Evolutionary conservation across 2,888 invertebrate genomes (phyloP).

Genomic region (Cephus runcator): DNA sequence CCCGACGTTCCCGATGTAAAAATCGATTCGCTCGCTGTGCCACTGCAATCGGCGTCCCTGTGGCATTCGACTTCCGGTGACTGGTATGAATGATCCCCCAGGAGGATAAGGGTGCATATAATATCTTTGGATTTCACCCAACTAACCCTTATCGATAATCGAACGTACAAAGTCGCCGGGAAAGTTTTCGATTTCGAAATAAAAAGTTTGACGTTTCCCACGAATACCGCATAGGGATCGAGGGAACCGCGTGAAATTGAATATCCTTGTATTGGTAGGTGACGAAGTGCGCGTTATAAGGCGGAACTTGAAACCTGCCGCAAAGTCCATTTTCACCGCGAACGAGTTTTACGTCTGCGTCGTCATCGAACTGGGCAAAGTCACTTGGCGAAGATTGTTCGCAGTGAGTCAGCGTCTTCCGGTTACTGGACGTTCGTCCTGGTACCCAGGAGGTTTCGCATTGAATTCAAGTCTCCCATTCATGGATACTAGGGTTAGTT

Average conservation of each 20-base stretch:
- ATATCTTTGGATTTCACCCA: background rate
- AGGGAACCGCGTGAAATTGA: background rate
- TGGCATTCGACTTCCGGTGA: background rate
- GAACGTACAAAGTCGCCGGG: background rate
- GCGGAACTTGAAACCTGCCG: background rate
- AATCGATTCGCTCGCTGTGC: conserved; percentile 56
- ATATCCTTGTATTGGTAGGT: background rate
- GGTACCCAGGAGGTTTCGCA: background rate
- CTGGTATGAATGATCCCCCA: background rate
- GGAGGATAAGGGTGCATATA: background rate
- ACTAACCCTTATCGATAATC: no score
- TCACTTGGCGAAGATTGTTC: background rate
- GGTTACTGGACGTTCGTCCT: background rate
- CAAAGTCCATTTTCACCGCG: background rate
- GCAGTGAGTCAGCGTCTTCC: background rate
- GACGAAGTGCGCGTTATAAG: background rate
- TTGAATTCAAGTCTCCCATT: background rate
- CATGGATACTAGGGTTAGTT: background rate
- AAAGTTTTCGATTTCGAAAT: background rate
- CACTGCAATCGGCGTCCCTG: conserved; percentile 2
- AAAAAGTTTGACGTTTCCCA: background rate
- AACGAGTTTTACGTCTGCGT: background rate
- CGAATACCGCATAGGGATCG: background rate
- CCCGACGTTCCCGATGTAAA: conserved; percentile 29
- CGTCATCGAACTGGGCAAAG: background rate